Evolutionary conservation across 2,888 invertebrate species (phyloP).

Genomic region (Candidula unifasciata): DNA sequence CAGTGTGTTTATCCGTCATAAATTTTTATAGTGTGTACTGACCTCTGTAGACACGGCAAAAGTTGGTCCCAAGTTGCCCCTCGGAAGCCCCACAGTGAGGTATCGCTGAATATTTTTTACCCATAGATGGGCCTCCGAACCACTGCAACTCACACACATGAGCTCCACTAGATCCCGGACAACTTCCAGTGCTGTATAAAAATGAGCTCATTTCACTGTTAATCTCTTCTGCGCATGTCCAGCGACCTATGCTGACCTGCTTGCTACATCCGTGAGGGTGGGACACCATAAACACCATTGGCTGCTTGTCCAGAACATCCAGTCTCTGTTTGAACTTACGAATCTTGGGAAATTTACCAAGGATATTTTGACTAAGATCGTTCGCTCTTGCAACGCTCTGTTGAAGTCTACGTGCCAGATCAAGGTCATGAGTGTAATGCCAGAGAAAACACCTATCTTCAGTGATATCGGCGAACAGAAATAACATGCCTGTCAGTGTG

Average conservation of each 20-base stretch:
- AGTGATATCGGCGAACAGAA: not conserved
- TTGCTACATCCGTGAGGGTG: slow-evolving; percentile 7
- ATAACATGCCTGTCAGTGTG: not conserved
- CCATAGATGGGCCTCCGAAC: no score
- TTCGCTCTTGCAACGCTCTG: no score
- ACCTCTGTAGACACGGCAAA: no score
- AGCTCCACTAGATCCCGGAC: not conserved
- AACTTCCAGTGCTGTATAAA: not conserved
- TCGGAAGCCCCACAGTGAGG: no score
- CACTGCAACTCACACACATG: not conserved
- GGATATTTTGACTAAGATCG: not conserved
- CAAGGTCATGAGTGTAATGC: not conserved
- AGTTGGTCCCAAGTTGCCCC: no score
- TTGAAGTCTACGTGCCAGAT: not conserved
- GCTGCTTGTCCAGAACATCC: not conserved
- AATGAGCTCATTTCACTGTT: not conserved
- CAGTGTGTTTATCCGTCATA: no score
- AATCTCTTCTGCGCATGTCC: not conserved
- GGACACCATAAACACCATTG: not conserved
- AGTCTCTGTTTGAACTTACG: rapidly evolving
- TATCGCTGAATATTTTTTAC: no score
- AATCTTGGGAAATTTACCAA: not conserved
- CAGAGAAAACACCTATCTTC: not conserved
- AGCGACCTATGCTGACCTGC: not conserved
- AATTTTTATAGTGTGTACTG: no score